Evolutionary conservation across 2,113 vertebrate species (phyloP), one percentile per base, ranked within the genome.

Genomic region (Cinclus mexicanus): DNA sequence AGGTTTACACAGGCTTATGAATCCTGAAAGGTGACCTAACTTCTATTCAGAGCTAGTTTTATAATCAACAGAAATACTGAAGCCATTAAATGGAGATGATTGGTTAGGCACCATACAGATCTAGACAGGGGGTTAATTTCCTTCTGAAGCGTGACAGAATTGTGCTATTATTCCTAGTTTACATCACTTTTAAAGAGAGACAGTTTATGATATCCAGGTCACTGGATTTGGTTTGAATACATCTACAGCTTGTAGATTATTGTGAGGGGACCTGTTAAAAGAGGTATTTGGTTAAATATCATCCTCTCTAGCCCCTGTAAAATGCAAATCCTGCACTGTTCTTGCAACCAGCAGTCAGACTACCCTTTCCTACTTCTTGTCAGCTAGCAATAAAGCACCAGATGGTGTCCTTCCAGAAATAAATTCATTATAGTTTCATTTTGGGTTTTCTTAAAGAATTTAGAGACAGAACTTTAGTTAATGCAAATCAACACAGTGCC

Each of bases 361-460:
- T 96, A 94, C 75, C 72, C 83, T 94, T 96, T 86, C 79, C 64
- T 83, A 75, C 88, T 94, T 87, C 90, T 94, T 96, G 94, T 95
- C 92, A 96, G 80, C 83, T 96, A 94, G 93, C 92, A 94, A 87
- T 96, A 93, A 94, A 96, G 90, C 72, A 90, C 82, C 93, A 96
- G 95, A 97, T 92, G 94, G 95, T 96, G 90, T 96, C 95, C 92
- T 96, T 88, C 93, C 96, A 95, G 95, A 97, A 94, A 96, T 96
- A 96, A 95, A 94, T 96, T 96, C 79, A 93, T 94, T 96, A 97
- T 86, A 96, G 93, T 92, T 96, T 96, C 79, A 93, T 92, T 96
- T 72, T 81, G 72, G 79, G 52, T 96, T 95, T 97, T 92, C 94
- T 96, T 96, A 89, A 88, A 88, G 92, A 92, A 96, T 95, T 93